These are phyloP conservation scores for Pyrgus malvae DNA, from an alignment of 2,888 invertebrate genomes.

Conservation along the genomic window DNA sequence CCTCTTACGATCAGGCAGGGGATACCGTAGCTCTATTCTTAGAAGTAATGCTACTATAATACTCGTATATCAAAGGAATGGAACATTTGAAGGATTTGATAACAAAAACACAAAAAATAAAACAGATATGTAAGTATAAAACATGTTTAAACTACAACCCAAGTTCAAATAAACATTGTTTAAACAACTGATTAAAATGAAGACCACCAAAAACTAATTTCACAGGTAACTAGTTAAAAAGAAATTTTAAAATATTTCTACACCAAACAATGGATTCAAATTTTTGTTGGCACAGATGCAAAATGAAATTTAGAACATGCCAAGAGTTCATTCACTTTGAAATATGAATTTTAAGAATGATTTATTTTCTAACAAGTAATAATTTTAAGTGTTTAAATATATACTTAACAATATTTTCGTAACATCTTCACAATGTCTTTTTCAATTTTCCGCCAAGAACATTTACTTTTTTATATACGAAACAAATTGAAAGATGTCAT, in stretches of 20 bases:
- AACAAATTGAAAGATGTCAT: background rate
- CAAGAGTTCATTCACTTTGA: slow-evolving; percentile 16
- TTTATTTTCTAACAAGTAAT: background rate
- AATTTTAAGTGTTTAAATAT: no score
- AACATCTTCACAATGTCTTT: no score
- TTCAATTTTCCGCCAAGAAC: no score
- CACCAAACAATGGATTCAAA: slow-evolving; percentile 6
- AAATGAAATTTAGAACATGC: slow-evolving; percentile 37
- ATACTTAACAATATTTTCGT: no score
- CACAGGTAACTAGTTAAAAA: slow-evolving; percentile 10
- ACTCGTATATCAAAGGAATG: no score
- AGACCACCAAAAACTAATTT: background rate
- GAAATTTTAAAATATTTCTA: slow-evolving; percentile 14
- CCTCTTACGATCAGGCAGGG: no score
- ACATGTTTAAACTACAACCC: no score
- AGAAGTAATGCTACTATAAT: no score
- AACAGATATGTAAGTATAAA: no score
- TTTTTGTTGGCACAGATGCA: slow-evolving; percentile 40
- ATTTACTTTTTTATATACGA: background rate
- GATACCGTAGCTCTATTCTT: no score
- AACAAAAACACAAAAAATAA: no score
- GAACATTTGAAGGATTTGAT: no score
- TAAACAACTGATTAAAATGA: slow-evolving; percentile 6
- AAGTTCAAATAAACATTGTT: background rate
- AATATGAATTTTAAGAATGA: slow-evolving; percentile 2